Conservation (phyloP, 2,113 vertebrate genomes). For the Larimichthys polyactis region DNA sequence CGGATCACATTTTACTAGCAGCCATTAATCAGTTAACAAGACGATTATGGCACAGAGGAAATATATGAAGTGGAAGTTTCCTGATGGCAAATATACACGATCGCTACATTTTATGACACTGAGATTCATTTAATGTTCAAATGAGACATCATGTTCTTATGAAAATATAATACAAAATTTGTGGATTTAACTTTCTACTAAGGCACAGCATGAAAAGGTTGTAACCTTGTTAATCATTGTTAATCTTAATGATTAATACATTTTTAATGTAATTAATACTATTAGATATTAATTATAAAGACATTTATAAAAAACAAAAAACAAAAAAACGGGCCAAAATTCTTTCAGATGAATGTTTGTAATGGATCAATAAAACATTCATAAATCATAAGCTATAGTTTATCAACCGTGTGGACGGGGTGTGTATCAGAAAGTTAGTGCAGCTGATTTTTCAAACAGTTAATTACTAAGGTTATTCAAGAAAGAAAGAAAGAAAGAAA, state of each 20-base stretch:
- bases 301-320: neutral
- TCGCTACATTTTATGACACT: neutral
- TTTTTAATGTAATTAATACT: neutral
- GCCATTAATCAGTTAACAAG: constrained; percentile 53
- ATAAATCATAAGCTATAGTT: neutral
- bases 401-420: neutral
- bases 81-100: constrained; percentile 6
- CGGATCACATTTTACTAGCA: constrained; percentile 42
- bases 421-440: neutral
- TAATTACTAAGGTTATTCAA: neutral
- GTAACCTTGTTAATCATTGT: too few relatives aligned
- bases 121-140: neutral
- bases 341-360: neutral
- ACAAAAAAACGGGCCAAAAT: too few relatives aligned
- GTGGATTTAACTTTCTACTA: neutral
- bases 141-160: neutral
- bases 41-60: constrained; percentile 31
- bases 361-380: neutral
- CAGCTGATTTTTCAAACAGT: neutral
- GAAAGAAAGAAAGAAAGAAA: too few relatives aligned
- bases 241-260: neutral
- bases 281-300: neutral
- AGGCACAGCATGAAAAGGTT: neutral
- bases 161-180: neutral
- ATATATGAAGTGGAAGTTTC: constrained; percentile 22